A percentile compares a stretch with the other conserved stretches of the same genome.
phyloP scores from a whole-genome alignment of 2,797 vertebrate species.

The Bradypodion ventrale region DNA sequence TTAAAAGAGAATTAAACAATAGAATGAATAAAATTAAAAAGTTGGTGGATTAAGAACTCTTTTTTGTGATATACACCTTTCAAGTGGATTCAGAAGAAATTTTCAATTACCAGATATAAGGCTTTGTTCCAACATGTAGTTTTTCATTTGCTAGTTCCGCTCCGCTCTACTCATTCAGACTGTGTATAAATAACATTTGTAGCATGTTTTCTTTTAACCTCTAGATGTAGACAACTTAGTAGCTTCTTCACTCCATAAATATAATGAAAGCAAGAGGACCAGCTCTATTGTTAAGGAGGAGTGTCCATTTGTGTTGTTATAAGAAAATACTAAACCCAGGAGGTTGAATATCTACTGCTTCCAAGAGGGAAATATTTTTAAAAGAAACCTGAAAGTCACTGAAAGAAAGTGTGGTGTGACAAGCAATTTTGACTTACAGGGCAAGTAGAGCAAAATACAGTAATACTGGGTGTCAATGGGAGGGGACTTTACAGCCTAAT shows the following conservation, averaged over 20 bases:
- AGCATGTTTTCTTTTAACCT: not conserved
- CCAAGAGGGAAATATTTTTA: not conserved
- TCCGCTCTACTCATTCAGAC: not conserved
- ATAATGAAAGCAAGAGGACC: too few species aligned
- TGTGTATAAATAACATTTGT: not conserved
- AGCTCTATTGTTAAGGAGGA: not conserved
- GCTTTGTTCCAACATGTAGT: not conserved
- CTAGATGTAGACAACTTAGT: not conserved
- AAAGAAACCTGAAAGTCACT: not conserved
- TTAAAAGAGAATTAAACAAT: too few species aligned
- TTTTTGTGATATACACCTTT: not conserved
- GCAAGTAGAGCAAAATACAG: too few species aligned
- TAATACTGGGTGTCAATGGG: too few species aligned
- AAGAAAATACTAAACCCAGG: not conserved
- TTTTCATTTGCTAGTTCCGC: not conserved
- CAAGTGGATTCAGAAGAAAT: too few species aligned
- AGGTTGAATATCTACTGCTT: not conserved
- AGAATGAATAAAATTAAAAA: too few species aligned
- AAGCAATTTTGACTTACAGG: too few species aligned
- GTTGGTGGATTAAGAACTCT: not conserved
- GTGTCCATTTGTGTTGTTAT: not conserved
- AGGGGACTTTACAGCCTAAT: too few species aligned
- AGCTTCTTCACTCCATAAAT: not conserved
- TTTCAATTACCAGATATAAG: not conserved
- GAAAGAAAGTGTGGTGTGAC: too few species aligned